Evolutionary conservation across 2,113 vertebrate genomes (phyloP), one percentile per base, ranked within the genome.

Genomic region (Chinchilla lanigera): DNA sequence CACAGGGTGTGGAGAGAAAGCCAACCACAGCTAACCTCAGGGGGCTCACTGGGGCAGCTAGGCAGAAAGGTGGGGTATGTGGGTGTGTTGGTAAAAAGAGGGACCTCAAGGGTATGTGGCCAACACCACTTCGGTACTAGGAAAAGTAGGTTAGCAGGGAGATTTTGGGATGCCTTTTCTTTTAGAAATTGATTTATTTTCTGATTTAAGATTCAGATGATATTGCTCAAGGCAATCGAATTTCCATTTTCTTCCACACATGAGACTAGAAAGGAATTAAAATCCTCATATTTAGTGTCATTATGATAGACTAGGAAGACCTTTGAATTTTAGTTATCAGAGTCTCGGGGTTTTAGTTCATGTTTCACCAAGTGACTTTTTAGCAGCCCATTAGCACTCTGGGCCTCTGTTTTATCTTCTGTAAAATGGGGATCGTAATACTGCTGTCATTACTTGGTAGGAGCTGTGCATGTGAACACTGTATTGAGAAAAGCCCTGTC

Each of bases 51-150:
- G 80, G 58, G 28, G 12, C 83, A 65, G 54, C 11, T 7, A 5
- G 38, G 33, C 17, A 38, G 30, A 35, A 38, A 35, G 50, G 75
- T 20, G 60, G 33, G 41, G 10, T 41, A 2, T 10, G 0, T 7
- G 50, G 38, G 19, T 0, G 1, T 24, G 4, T 0, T 41, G 54
- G 67, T 1, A 9, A 41, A 52, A 85, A n/a, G 14, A 63, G 12
- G 33, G 67, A 33, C 35, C 10, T 24, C 41, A 6, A 19, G 28
- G 1, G 13, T 0, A 7, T 33, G n/a, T 0, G 4, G 85, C 11
- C 7, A 2, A 3, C 26, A 20, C 33, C 26, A 30, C 38, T 10
- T 50, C 4, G 14, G 71, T 5, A 3, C 7, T 47, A 26, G 30
- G 14, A 54, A 50, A 84, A 47, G 47, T 4, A 84, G 61, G 35